A percentile compares a stretch with the other conserved stretches of the same genome.
Evolutionary conservation across 1,140 invertebrate species (phyloP).

Genomic region (Triops longicaudatus): DNA sequence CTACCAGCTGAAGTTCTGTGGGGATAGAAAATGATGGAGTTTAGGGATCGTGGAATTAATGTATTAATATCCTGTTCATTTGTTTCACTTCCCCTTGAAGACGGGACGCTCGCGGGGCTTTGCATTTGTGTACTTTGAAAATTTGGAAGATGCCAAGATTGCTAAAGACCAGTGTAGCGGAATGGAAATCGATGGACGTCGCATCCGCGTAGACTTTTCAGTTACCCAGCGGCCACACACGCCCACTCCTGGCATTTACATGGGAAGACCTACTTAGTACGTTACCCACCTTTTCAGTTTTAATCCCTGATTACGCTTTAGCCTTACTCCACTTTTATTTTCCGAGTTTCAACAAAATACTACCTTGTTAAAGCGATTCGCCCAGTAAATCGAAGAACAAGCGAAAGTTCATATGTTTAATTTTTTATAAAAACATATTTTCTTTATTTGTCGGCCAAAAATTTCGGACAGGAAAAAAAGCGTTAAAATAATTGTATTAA

Average conservation of each 20-base stretch:
- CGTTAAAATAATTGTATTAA: no score
- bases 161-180: constrained; percentile 90
- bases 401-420: background rate
- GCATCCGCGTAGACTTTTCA: constrained; percentile 91
- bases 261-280: constrained; percentile 81
- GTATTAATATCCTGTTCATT: background rate
- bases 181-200: constrained; percentile 85
- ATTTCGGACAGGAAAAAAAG: no score
- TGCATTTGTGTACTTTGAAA: constrained; percentile 92
- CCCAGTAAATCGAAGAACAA: background rate
- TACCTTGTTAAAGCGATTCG: constrained; percentile 2
- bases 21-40: background rate
- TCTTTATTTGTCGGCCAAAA: background rate
- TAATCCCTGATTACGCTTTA: background rate
- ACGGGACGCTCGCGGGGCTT: constrained; percentile 89
- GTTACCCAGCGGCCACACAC: constrained; percentile 96
- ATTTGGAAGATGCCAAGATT: constrained; percentile 76
- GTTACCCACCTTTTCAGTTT: constrained; percentile 32
- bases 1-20: background rate
- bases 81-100: constrained; percentile 44
- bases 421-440: background rate
- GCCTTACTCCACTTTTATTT: background rate
- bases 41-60: background rate
- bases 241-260: constrained; percentile 95
- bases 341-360: constrained; percentile 1